phyloP scores from a whole-genome alignment of 2,888 invertebrate species.

The Tetropium fuscum region DNA sequence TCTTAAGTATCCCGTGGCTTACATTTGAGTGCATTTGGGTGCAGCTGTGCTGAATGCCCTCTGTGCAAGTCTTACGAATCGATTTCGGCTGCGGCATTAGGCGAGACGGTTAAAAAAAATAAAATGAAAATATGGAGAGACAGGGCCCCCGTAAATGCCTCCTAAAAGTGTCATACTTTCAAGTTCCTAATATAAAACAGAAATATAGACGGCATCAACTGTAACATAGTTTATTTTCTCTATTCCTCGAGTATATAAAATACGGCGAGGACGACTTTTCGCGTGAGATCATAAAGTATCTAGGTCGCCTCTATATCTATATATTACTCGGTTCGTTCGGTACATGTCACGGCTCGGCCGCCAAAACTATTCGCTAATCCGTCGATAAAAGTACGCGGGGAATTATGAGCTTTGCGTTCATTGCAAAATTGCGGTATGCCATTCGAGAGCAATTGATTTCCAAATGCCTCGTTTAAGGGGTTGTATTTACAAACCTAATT shows the following conservation, averaged over 20 bases:
- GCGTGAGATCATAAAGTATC: constrained; percentile 33
- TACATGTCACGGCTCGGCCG: constrained; percentile 7
- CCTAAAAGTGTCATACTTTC: constrained; percentile 17
- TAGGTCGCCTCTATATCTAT: constrained; percentile 25
- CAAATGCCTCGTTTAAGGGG: no score
- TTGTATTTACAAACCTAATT: no score
- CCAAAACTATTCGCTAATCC: constrained; percentile 7
- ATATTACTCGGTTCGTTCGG: neutral
- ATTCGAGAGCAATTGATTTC: no score
- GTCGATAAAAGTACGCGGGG: constrained; percentile 6
- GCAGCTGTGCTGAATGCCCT: no score
- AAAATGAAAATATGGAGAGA: constrained; percentile 24
- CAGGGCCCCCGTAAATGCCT: constrained; percentile 10
- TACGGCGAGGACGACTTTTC: constrained; percentile 34
- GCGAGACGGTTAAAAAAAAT: no score
- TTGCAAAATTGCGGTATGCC: neutral
- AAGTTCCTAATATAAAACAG: constrained; percentile 36
- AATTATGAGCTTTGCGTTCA: neutral
- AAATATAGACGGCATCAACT: constrained; percentile 43
- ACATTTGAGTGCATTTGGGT: no score
- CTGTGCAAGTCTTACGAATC: no score
- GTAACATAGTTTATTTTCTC: constrained; percentile 38
- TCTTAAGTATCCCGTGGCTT: no score
- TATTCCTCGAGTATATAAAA: constrained; percentile 38
- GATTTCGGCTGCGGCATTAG: no score